A percentile compares a stretch with the other conserved stretches of the same genome.
Evolutionary conservation across 2,888 invertebrate species (phyloP).

Genomic region (Tanaodytes sp.): DNA sequence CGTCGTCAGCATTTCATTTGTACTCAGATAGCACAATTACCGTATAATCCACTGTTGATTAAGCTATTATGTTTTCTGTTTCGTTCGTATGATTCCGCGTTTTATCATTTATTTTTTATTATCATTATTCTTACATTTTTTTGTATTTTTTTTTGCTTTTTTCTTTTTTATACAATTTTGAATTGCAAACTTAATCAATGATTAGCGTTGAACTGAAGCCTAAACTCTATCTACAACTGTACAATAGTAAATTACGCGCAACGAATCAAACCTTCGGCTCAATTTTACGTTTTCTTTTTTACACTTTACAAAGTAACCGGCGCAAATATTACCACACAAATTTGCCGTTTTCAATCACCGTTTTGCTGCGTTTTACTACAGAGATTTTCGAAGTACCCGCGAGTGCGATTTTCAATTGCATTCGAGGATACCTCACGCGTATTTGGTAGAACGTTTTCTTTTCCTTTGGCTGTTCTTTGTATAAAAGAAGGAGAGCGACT

Average conservation of each 20-base stretch:
- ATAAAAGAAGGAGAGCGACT: slow-evolving; percentile 32
- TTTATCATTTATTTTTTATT: slow-evolving; percentile 15
- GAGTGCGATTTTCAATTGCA: slow-evolving; percentile 11
- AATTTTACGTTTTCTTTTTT: slow-evolving; percentile 38
- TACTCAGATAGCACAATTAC: slow-evolving; percentile 48
- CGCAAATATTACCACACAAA: slow-evolving; percentile 38
- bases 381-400: slow-evolving; percentile 12
- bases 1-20: slow-evolving; percentile 42
- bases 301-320: slow-evolving; percentile 43
- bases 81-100: slow-evolving; percentile 39
- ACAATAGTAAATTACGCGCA: slow-evolving; percentile 44
- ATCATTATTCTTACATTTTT: too few species aligned
- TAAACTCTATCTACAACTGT: slow-evolving; percentile 46
- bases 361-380: too few species aligned
- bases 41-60: slow-evolving; percentile 38
- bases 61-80: slow-evolving; percentile 47
- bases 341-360: too few species aligned
- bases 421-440: slow-evolving; percentile 22
- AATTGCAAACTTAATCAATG: slow-evolving; percentile 35
- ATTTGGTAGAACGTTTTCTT: slow-evolving; percentile 20
- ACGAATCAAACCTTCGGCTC: slow-evolving; percentile 33
- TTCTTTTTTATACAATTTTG: neutral
- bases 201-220: slow-evolving; percentile 29
- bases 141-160: neutral
- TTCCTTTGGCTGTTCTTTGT: slow-evolving; percentile 14